phyloP scores from a whole-genome alignment of 2,113 vertebrate genomes.

The Muntiacus reevesi region DNA sequence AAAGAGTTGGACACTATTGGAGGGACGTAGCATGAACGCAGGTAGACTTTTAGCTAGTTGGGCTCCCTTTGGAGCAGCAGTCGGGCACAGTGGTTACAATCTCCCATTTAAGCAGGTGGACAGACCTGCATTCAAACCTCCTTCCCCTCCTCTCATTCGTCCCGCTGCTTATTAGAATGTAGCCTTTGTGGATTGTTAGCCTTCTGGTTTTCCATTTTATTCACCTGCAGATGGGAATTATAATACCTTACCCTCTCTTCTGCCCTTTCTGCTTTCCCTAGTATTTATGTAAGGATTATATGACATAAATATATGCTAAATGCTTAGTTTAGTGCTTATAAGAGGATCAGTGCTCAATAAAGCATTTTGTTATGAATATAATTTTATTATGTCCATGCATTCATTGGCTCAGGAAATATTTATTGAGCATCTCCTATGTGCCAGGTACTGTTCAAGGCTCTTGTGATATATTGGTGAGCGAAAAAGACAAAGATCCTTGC shows the following conservation, averaged over 20 bases:
- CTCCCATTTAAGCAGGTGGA: not conserved
- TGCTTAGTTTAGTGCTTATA: not conserved
- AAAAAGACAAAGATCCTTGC: not conserved
- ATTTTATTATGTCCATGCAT: not conserved
- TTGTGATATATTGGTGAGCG: not conserved
- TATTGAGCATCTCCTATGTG: not conserved
- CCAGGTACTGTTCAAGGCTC: not conserved
- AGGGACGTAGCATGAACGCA: not conserved
- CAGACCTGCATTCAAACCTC: not conserved
- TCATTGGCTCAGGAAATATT: not conserved
- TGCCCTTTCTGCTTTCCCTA: not conserved
- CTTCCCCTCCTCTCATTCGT: not conserved
- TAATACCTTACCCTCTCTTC: not conserved
- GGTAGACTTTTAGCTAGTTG: not conserved
- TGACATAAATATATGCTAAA: not conserved
- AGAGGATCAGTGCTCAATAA: not conserved
- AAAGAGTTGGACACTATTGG: not conserved
- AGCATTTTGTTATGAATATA: not conserved
- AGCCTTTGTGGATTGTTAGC: not conserved
- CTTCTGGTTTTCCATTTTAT: constrained; percentile 5
- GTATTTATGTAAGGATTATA: not conserved
- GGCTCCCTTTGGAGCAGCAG: not conserved
- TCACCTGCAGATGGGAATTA: not conserved
- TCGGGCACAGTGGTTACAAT: not conserved
- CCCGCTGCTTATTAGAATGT: not conserved